These are phyloP conservation scores for Chunga burmeisteri DNA, from an alignment of 2,113 vertebrate genomes.

Conservation along the genomic window DNA sequence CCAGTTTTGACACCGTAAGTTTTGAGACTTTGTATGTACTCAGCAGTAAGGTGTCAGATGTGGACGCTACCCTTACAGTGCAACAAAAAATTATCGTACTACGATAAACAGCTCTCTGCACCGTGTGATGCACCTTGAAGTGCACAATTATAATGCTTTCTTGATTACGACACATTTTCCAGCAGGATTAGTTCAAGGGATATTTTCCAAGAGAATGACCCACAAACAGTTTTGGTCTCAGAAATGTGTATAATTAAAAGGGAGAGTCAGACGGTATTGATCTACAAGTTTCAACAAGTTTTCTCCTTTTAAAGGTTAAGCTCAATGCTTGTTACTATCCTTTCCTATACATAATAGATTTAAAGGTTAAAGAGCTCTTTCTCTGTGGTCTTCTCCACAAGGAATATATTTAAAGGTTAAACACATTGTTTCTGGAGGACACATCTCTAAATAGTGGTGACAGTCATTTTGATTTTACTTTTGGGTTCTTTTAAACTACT, in stretches of 20 bases:
- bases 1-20: neutral
- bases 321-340: neutral
- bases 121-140: neutral
- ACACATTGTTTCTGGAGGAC: neutral
- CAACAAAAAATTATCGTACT: rapidly evolving
- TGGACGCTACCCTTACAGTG: neutral
- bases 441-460: neutral
- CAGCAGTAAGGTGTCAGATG: neutral
- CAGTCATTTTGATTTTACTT: neutral
- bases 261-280: neutral
- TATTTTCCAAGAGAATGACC: neutral
- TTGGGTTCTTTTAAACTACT: neutral
- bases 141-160: neutral
- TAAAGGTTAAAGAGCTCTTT: conserved; percentile 12
- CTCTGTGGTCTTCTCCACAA: neutral
- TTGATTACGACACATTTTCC: neutral
- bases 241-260: neutral
- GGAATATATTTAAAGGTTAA: neutral
- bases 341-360: neutral
- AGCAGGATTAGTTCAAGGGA: too few relatives aligned
- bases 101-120: rapidly evolving
- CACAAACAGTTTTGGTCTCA: too few relatives aligned
- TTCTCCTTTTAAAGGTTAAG: neutral
- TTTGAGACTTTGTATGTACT: neutral
- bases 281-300: neutral